Evolutionary conservation across 2,797 vertebrate genomes (phyloP), one percentile per base, ranked within the genome.

Genomic region (Triplophysa yarkandensis): DNA sequence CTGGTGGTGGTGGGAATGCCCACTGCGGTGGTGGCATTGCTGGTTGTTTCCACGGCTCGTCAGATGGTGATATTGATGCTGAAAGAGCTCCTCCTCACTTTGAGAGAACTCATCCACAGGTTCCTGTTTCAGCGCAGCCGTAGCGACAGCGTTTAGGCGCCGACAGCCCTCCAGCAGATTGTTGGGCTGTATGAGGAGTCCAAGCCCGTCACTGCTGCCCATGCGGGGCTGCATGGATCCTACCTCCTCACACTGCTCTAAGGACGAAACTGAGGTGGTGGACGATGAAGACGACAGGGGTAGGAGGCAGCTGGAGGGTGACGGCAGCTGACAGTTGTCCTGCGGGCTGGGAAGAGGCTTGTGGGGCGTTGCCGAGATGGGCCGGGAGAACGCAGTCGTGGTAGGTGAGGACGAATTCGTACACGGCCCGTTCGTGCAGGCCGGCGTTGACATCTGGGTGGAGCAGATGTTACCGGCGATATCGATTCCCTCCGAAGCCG

Each of bases 381-480:
- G 25, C 25, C 52, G 85, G 83, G 87, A 91, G 80, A 88, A 86
- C 64, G 87, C 77, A 77, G 81, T 75, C 54, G 83, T 83, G 83
- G 87, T 87, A 85, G 90, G 88, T 81, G 92, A 87, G 23, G 90
- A 91, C 73, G 92, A 89, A 88, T 91, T 91, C n/a, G 90, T 68
- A 78, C 91, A 90, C 75, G 96, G 91, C 72, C 93, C 92, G 88
- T 96, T 98, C 86, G 95, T 85, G 41, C 94, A 94, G 82, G 94
- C 91, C 77, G 95, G 92, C 88, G 94, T 89, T 66, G 95, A 94
- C 76, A 95, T 94, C 90, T 94, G 95, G 78, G 96, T 93, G 48
- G 95, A 94, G 87, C 92, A 92, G 89, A 95, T 88, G 88, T 94
- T 92, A 76, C 94, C 87, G 78, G 92, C 91, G 92, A 95, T 91